Evolutionary conservation across 2,888 invertebrate species (phyloP), one percentile per base, ranked within the genome.

Genomic region (Phortica okadai): DNA sequence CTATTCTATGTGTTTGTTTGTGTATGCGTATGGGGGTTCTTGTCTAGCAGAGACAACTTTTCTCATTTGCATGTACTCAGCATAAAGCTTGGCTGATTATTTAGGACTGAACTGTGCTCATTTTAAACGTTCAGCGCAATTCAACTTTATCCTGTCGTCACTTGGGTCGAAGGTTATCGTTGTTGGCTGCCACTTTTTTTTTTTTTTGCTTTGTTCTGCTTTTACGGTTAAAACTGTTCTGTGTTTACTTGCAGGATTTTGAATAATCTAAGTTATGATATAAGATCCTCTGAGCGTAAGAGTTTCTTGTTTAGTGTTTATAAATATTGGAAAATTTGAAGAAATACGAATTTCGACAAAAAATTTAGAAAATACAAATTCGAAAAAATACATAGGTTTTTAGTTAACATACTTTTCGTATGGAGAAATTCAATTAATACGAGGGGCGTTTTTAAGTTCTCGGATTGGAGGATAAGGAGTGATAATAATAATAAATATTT

Each of bases 61-160:
- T 66, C 80, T 78, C 82, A 79, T 82, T 81, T 81, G 79, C 82
- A 81, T 81, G 76, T 58, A 50, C 66, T 50, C 75, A 78, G 77
- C 64, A 76, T 74, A 77, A 76, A 58, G n/a, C 64, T 76, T 76
- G n/a, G 62, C 54, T 76, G 80, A 80, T 78, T 83, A 83, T 83
- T 86, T 81, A 83, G 87, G 86, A 83, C 86, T 84, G n/a, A 10
- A 25, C 81, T 82, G 77, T 75, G 76, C 83, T 85, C 80, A 77
- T 79, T 76, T 83, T 83, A 81, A 83, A 87, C 82, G 82, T 81
- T 84, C 80, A 78, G 81, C 83, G 79, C 79, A 25, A 62, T 25
- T 25, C 62, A 62, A 62, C 21, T 62, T 62, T 6, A 6, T 50
- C 70, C 50, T 72, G 74, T 58, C 10, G 73, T 33, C 33, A 33